Evolutionary conservation across 2,888 invertebrate species (phyloP).

Genomic region (Bellardia bayeri): DNA sequence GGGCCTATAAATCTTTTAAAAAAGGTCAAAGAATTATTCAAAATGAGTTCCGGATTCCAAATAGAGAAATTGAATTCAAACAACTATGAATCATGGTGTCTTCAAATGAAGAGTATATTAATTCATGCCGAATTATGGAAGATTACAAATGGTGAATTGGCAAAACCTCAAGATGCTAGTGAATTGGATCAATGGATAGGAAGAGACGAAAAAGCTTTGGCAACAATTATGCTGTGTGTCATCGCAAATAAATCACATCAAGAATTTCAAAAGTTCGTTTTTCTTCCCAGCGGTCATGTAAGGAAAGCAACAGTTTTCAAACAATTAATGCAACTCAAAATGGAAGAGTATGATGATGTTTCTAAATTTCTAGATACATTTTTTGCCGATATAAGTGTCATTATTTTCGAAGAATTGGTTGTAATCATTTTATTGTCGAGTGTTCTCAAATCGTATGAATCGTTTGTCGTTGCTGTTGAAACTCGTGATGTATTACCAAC

Average conservation of each 20-base stretch:
- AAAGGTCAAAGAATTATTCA: not conserved
- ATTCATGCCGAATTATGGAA: no score
- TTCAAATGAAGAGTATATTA: no score
- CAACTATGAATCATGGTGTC: not conserved
- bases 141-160: no score
- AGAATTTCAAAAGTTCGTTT: not conserved
- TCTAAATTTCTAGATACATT: not conserved
- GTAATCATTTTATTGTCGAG: not conserved
- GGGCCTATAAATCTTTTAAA: not conserved
- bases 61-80: no score
- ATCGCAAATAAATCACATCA: not conserved
- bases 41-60: no score
- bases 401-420: not conserved
- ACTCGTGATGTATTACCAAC: not conserved
- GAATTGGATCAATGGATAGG: no score
- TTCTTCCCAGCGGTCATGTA: constrained; percentile 3
- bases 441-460: not conserved
- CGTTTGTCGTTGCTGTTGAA: constrained; percentile 1
- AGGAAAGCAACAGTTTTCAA: not conserved
- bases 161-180: no score
- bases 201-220: no score
- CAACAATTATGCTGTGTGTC: no score
- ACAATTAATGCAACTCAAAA: not conserved
- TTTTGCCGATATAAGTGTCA: constrained; percentile 1
- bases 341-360: not conserved